These are phyloP conservation scores for Chironomus tepperi DNA, from an alignment of 1,140 invertebrate species.

Conservation along the genomic window DNA sequence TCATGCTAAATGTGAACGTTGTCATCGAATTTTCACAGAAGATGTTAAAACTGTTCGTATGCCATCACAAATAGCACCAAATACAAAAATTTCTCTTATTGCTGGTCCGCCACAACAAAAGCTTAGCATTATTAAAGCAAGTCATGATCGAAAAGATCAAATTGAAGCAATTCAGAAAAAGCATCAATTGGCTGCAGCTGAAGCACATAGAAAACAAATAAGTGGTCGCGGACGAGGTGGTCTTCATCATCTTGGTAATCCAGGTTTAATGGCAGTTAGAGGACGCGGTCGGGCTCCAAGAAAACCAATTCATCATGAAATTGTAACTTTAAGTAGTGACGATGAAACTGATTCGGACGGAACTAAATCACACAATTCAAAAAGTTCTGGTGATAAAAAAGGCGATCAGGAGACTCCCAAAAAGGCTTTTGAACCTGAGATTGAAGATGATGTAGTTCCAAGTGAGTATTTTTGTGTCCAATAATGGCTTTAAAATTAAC, in stretches of 20 bases:
- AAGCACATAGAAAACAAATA: constrained; percentile 27
- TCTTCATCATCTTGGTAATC: neutral
- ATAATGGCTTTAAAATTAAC: neutral
- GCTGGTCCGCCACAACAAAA: neutral
- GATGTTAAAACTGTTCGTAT: constrained; percentile 48
- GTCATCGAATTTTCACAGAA: constrained; percentile 48
- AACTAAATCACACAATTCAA: neutral
- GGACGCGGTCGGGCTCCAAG: constrained; percentile 29
- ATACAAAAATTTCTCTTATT: constrained; percentile 30
- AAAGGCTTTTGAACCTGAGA: neutral
- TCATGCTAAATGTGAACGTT: constrained; percentile 60
- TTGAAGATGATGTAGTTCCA: neutral
- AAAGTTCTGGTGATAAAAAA: neutral
- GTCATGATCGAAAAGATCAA: constrained; percentile 28
- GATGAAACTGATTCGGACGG: constrained; percentile 42
- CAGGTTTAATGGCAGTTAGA: constrained; percentile 28
- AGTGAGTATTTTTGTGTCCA: neutral
- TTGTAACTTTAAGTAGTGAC: constrained; percentile 54
- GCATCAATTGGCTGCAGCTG: constrained; percentile 28
- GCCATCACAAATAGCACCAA: constrained; percentile 25
- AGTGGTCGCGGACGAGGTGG: constrained; percentile 27
- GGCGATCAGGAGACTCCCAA: neutral
- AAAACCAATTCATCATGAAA: constrained; percentile 51
- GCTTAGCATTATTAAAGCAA: constrained; percentile 12
- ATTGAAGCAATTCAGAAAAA: constrained; percentile 26